Evolutionary conservation across 2,888 invertebrate species (phyloP).

Genomic region (Hirtodrosophila cameraria): DNA sequence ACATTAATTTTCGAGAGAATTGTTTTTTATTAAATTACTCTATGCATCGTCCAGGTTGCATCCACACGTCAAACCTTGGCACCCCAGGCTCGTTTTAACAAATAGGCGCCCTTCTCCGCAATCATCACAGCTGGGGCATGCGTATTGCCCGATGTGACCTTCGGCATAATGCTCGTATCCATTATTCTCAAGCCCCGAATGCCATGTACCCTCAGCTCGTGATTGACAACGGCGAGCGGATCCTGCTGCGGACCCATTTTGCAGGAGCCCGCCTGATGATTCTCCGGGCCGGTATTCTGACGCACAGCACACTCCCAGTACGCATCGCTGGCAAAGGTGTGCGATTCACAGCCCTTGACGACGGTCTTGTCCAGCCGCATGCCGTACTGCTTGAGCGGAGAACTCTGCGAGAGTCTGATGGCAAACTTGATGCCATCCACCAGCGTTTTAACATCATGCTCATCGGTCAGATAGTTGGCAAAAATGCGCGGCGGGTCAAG

Average conservation of each 20-base stretch:
- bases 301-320: conserved; percentile 91
- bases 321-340: conserved; percentile 89
- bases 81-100: conserved; percentile 84
- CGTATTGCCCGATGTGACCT: conserved; percentile 90
- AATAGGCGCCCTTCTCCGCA: conserved; percentile 87
- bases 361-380: conserved; percentile 90
- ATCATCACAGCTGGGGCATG: conserved; percentile 92
- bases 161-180: conserved; percentile 92
- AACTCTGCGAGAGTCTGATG: conserved; percentile 89
- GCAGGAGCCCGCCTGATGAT: conserved; percentile 92
- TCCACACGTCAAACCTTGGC: conserved; percentile 82
- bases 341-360: conserved; percentile 89
- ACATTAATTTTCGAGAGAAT: conserved; percentile 41
- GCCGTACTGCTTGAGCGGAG: conserved; percentile 88
- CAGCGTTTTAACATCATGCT: conserved; percentile 90
- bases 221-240: conserved; percentile 90
- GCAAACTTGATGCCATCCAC: conserved; percentile 94
- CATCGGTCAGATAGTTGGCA: conserved; percentile 88
- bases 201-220: conserved; percentile 87
- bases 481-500: conserved; percentile 92
- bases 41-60: conserved; percentile 83
- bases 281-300: conserved; percentile 90
- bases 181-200: conserved; percentile 89
- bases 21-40: conserved; percentile 82
- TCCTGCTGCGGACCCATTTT: conserved; percentile 91